These are phyloP conservation scores for Semicossyphus pulcher DNA, from an alignment of 2,113 vertebrate genomes.

Conservation along the genomic window DNA sequence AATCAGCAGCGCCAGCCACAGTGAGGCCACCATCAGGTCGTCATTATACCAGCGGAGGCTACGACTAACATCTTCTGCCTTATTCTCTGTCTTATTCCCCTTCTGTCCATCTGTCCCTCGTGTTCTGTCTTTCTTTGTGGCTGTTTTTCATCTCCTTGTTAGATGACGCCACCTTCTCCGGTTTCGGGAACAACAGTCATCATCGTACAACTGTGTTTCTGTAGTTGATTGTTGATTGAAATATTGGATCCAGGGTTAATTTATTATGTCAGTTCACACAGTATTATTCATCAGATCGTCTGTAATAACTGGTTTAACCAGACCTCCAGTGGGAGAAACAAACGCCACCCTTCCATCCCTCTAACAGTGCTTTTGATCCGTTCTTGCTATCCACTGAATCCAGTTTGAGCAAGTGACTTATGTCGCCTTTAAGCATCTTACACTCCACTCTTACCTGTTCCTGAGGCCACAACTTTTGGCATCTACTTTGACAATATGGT, in stretches of 20 bases:
- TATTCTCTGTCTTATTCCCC: background rate
- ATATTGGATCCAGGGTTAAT: too few species aligned
- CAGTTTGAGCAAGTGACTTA: background rate
- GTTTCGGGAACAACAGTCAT: too few species aligned
- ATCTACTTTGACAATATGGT: background rate
- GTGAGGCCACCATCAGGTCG: slow-evolving; percentile 28
- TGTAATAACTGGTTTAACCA: background rate
- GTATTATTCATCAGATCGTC: too few species aligned
- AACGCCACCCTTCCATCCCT: too few species aligned
- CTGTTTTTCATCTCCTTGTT: too few species aligned
- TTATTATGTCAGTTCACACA: too few species aligned
- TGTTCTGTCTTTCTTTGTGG: too few species aligned
- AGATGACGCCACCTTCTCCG: too few species aligned
- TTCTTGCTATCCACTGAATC: background rate
- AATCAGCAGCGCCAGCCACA: slow-evolving; percentile 51
- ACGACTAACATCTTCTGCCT: background rate
- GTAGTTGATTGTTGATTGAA: too few species aligned
- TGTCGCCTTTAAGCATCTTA: background rate
- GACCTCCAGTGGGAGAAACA: background rate
- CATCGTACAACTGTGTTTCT: too few species aligned
- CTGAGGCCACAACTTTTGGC: background rate
- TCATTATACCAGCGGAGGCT: background rate
- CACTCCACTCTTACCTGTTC: background rate
- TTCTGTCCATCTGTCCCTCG: background rate
- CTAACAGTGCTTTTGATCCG: background rate